Evolutionary conservation across 2,797 vertebrate genomes (phyloP).

Genomic region (Cuniculus paca): DNA sequence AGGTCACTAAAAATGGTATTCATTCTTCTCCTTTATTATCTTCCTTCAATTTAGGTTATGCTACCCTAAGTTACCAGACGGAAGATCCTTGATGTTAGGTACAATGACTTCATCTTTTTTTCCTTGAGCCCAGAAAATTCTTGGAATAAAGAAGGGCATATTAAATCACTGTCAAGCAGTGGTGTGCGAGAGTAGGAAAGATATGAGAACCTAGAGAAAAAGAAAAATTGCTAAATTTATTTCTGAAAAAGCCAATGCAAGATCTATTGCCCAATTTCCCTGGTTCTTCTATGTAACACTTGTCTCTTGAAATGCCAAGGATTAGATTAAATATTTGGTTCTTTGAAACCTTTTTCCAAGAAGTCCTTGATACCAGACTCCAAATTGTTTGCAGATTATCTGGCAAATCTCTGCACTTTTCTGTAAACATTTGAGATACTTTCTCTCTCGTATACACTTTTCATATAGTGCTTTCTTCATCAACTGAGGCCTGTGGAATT

Average conservation of each 20-base stretch:
- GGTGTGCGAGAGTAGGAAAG: neutral
- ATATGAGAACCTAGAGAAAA: neutral
- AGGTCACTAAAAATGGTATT: neutral
- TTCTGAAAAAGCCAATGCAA: neutral
- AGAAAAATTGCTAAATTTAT: neutral
- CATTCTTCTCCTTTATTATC: neutral
- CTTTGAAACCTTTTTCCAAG: neutral
- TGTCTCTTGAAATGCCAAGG: slow-evolving; percentile 47
- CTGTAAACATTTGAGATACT: slow-evolving; percentile 35
- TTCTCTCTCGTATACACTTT: slow-evolving; percentile 37
- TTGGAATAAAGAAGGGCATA: neutral
- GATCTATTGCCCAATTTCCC: neutral
- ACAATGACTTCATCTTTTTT: neutral
- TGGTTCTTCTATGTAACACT: slow-evolving; percentile 31
- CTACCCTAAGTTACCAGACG: neutral
- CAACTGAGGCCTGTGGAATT: slow-evolving; percentile 26
- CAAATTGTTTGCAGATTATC: slow-evolving; percentile 69
- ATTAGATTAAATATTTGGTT: slow-evolving; percentile 56
- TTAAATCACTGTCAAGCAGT: neutral
- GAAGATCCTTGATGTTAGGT: neutral
- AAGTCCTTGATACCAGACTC: slow-evolving; percentile 41
- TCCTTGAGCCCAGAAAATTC: neutral
- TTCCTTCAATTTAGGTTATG: neutral
- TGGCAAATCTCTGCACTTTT: slow-evolving; percentile 51
- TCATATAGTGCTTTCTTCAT: slow-evolving; percentile 28